A percentile compares a stretch with the other conserved stretches of the same genome.
Conservation (phyloP, 2,888 invertebrate genomes). For the Volucella zonaria region DNA sequence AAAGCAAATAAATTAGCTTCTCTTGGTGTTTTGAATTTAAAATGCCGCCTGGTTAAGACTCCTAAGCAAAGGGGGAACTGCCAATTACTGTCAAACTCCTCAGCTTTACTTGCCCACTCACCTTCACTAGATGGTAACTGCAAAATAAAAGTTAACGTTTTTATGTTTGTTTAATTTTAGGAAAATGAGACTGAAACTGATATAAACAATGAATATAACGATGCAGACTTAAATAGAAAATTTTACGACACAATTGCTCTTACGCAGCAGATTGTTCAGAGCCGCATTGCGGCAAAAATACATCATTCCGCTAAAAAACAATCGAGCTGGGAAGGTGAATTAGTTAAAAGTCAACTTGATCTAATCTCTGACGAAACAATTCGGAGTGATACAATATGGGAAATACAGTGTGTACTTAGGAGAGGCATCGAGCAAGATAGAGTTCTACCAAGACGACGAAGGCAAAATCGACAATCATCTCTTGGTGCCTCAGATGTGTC, state of each 20-base stretch:
- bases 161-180: conserved; percentile 33
- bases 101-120: conserved; percentile 71
- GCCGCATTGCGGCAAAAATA: conserved; percentile 38
- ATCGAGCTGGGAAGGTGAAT: conserved; percentile 59
- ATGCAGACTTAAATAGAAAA: conserved; percentile 47
- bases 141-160: neutral
- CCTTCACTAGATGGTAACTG: conserved; percentile 56
- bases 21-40: conserved; percentile 56
- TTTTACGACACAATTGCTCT: conserved; percentile 61
- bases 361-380: conserved; percentile 66
- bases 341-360: conserved; percentile 60
- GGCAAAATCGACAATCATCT: conserved; percentile 36
- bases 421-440: conserved; percentile 66
- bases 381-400: conserved; percentile 68
- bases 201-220: conserved; percentile 6
- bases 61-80: conserved; percentile 70
- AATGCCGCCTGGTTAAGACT: conserved; percentile 68
- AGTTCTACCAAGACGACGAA: conserved; percentile 55
- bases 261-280: conserved; percentile 63
- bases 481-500: conserved; percentile 47
- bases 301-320: conserved; percentile 13
- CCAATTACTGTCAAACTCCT: conserved; percentile 68
- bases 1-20: conserved; percentile 58
- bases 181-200: conserved; percentile 30
- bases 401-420: conserved; percentile 63